A percentile compares a stretch with the other conserved stretches of the same genome.
phyloP scores from a whole-genome alignment of 2,113 vertebrate species.

The Hydropotes inermis region DNA sequence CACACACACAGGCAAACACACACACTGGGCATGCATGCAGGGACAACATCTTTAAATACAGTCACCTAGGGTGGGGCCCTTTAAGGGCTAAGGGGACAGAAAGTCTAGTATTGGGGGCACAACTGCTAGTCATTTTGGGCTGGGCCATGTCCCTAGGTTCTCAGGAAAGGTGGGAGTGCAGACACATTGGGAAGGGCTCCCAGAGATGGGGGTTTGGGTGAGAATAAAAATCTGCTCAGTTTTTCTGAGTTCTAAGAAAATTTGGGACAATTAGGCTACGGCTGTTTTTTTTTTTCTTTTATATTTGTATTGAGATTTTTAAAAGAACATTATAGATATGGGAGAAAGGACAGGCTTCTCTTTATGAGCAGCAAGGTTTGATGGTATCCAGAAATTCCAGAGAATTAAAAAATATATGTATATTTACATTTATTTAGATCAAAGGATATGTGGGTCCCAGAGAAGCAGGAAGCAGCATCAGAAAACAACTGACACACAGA shows the following conservation, averaged over 20 bases:
- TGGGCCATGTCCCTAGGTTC: neutral
- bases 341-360: neutral
- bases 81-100: neutral
- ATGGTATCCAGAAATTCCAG: neutral
- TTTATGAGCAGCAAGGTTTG: neutral
- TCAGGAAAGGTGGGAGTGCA: neutral
- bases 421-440: neutral
- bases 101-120: neutral
- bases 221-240: neutral
- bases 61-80: neutral
- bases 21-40: neutral
- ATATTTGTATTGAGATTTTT: neutral
- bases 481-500: neutral
- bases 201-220: neutral
- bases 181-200: neutral
- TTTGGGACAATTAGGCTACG: neutral
- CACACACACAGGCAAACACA: neutral
- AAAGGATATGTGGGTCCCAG: neutral
- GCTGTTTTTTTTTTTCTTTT: neutral
- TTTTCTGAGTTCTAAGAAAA: neutral
- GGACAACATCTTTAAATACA: neutral
- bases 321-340: neutral
- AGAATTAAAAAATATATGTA: neutral
- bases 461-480: neutral
- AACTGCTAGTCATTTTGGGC: neutral